A percentile compares a stretch with the other conserved stretches of the same genome.
These are phyloP conservation scores for Graptemys geographica DNA, from an alignment of 2,797 vertebrate species.

Conservation along the genomic window DNA sequence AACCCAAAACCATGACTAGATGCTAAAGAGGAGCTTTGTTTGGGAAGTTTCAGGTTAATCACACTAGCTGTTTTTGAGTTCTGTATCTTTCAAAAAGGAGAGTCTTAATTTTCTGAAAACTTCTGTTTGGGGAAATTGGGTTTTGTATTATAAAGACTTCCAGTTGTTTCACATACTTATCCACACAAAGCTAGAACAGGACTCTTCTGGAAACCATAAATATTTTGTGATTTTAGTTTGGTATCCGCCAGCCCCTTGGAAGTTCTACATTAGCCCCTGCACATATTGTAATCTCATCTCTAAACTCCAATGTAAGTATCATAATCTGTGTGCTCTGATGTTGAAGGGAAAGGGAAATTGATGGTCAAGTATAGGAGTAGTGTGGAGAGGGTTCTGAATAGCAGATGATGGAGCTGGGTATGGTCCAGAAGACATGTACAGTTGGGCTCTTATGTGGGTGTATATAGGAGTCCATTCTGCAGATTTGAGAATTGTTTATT, in stretches of 20 bases:
- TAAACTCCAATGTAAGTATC: not conserved
- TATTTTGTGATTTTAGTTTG: not conserved
- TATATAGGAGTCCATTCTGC: not conserved
- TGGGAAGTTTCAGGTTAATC: not conserved
- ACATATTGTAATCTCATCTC: not conserved
- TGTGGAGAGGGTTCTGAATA: not conserved
- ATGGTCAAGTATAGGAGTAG: not conserved
- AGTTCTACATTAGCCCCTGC: not conserved
- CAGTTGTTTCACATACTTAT: not conserved
- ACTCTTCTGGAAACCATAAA: not conserved
- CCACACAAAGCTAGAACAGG: not conserved
- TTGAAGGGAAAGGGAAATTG: not conserved
- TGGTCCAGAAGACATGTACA: not conserved
- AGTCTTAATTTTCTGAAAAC: not conserved
- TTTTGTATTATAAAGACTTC: not conserved
- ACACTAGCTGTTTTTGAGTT: not conserved
- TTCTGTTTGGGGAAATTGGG: not conserved
- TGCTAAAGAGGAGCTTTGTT: not conserved
- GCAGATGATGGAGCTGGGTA: not conserved
- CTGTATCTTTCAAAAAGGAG: not conserved
- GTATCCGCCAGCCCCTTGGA: not conserved
- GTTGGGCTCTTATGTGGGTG: not conserved
- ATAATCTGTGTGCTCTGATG: not conserved
- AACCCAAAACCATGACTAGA: rapidly evolving
- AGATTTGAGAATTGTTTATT: not conserved